Evolutionary conservation across 2,113 vertebrate genomes (phyloP).

Genomic region (Rhinoptilus africanus): DNA sequence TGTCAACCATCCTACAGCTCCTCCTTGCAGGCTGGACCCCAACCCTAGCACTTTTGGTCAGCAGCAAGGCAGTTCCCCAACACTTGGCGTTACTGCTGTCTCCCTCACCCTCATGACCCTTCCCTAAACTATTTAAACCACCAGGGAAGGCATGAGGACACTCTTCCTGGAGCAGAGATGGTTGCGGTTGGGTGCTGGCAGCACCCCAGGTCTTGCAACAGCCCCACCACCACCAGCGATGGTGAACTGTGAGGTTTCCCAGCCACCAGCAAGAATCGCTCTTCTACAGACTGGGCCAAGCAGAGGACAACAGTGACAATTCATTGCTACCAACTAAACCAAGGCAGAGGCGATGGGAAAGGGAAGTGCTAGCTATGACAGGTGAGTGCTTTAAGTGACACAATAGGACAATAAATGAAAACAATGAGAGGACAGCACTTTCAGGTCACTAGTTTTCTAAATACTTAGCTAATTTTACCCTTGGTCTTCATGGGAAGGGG

Average conservation of each 20-base stretch:
- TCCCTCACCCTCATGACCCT: background rate
- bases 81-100: fast-evolving
- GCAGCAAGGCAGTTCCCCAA: background rate
- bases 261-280: fast-evolving
- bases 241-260: background rate
- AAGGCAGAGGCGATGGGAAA: background rate
- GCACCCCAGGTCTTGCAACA: background rate
- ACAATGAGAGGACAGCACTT: background rate
- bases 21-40: background rate
- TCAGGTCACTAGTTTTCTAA: background rate
- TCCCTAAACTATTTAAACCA: background rate
- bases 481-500: background rate
- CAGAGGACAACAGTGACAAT: background rate
- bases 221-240: background rate
- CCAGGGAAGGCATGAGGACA: fast-evolving
- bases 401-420: background rate
- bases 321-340: background rate
- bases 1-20: fast-evolving
- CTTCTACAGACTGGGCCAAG: background rate
- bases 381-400: background rate
- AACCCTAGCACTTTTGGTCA: background rate
- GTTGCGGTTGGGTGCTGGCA: fast-evolving
- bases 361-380: background rate
- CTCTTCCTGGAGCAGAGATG: fast-evolving
- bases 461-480: background rate